Base-by-base conservation (phyloP, 1,140 invertebrate genomes). In the Papilio glaucus region DNA sequence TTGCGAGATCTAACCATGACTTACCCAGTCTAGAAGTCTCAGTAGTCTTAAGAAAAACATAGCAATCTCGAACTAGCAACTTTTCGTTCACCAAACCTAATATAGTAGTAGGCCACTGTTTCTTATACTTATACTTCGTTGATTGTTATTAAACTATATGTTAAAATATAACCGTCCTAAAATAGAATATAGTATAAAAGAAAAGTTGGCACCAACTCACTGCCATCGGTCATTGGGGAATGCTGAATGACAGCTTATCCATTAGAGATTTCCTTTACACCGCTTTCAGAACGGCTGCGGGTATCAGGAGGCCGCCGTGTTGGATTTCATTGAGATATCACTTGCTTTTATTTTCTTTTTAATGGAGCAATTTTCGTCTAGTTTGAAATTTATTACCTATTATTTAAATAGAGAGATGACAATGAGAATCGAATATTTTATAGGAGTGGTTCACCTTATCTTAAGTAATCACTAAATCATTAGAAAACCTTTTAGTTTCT, bases 211-310 rank as follows among this genome's bases (percentile, higher is more conserved):
- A 65, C 10, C 39, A 38, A 65, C 15, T 65, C 29, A 10, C 62
- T 37, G 65, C 41, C 41, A 68, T 68, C 65, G 41, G 65, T 68
- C 65, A 68, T 68, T 45, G 10, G 63, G 63, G 38, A 67, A 67
- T 67, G 38, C 39, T 42, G 63, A 24, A 41, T 67, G 63, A 67
- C 63, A 67, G 63, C 63, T 13, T 45, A 67, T 67, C 63, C 63
- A 67, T 67, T 67, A 67, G 63, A 41, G 63, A 67, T 67, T 67
- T 67, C 63, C 63, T 67, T 67, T 67, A 45, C 63, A 67, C 39
- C 21, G 63, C 63, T 67, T 45, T 67, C 63, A 42, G 63, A 26
- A 18, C 39, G 63, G n/a, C 61, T 42, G 18, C 24, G 39, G 63
- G 39, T 42, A 67, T 42, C 38, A 26, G 38, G 39, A 67, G 18